Evolutionary conservation across 2,113 vertebrate genomes (phyloP).

Genomic region (Cathartes aura): DNA sequence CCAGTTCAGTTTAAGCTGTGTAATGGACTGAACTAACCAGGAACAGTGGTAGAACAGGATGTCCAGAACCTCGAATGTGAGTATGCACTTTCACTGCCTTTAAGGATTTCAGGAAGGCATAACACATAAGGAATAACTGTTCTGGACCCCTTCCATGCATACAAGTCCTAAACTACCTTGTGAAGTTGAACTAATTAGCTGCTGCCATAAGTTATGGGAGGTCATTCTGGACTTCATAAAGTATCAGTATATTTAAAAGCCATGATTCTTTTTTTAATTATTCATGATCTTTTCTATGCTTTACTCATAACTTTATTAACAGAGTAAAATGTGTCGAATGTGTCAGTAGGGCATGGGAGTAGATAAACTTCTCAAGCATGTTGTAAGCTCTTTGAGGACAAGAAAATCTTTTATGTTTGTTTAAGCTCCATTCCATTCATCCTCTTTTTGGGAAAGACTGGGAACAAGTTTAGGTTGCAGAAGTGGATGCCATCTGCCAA

Average conservation of each 20-base stretch:
- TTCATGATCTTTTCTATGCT: not conserved
- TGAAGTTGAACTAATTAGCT: not conserved
- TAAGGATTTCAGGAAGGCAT: not conserved
- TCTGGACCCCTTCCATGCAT: not conserved
- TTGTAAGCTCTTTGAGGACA: not conserved
- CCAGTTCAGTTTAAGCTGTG: not conserved
- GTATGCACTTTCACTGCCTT: not conserved
- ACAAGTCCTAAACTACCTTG: not conserved
- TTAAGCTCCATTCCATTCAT: not conserved
- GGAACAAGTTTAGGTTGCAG: not conserved
- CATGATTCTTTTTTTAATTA: not conserved
- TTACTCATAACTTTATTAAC: not conserved
- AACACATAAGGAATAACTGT: not conserved
- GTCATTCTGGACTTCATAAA: not conserved
- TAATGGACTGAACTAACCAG: not conserved
- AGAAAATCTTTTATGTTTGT: not conserved
- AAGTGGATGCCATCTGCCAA: not conserved
- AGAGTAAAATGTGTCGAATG: not conserved
- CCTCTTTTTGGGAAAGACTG: not conserved
- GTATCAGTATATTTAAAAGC: not conserved
- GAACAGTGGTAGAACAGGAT: fast-evolving
- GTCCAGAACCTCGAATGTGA: fast-evolving
- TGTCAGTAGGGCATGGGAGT: not conserved
- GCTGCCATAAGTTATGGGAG: not conserved
- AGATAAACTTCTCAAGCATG: not conserved